Base-by-base conservation (phyloP, 2,888 invertebrate species). In the Clanis bilineata region DNA sequence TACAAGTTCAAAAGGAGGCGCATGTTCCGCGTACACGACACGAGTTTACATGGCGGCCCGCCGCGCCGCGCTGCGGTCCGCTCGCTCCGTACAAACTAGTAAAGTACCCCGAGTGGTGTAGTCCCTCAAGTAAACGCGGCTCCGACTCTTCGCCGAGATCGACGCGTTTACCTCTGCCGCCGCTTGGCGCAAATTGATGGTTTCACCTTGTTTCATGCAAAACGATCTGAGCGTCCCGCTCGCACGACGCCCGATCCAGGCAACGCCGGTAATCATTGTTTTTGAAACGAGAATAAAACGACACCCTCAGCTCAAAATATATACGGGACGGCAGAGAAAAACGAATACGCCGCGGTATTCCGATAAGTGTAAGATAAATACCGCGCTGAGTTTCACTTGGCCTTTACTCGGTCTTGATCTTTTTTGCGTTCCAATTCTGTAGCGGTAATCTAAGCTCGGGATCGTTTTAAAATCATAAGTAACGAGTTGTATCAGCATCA, bases 351-450 rank as follows among this genome's bases (percentile, higher is more conserved):
- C 77, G 79, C 73, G 79, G 85, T 85, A 86, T 88, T 85, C 83
- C 83, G 88, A 90, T 90, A 90, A 86, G 77, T 86, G 87, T 82
- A 88, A 88, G 89, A 90, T 90, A 90, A 90, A 90, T 90, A 90
- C 85, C 85, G 79, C 80, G 82, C 79, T 70, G 80, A 85, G 85
- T 86, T 85, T 84, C 78, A 84, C 83, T 86, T 80, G 82, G 77
- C 77, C 78, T 82, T 83, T 81, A 78, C 80, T 80, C 67, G 69
- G 67, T 66, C 68, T 62, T 72, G 69, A 76, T 72, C 63, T 83
- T 84, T 82, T 82, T 82, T 80, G 67, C 71, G 74, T 76, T 82
- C 74, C 80, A 77, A 80, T 83, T 81, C 76, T 75, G 76, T 68
- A 67, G 72, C 62, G 62, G 71, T 70, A 80, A 84, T 85, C 83